Percentiles rank a stretch among this genome's conserved stretches.
Evolutionary conservation across 2,888 invertebrate species (phyloP).

Genomic region (Xanthia togata): DNA sequence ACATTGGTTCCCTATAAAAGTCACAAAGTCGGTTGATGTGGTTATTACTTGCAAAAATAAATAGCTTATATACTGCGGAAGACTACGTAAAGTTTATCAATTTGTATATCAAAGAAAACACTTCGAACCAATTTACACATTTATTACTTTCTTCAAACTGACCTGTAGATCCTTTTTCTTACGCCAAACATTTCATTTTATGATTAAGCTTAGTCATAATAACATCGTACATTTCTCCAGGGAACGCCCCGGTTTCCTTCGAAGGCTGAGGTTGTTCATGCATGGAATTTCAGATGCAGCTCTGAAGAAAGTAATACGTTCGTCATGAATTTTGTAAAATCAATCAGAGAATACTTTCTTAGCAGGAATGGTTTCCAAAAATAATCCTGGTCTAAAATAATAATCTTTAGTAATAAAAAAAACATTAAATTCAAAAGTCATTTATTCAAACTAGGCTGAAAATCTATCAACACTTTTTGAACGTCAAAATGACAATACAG

Average conservation of each 20-base stretch:
- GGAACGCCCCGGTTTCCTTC: slow-evolving; percentile 44
- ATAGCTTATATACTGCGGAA: neutral
- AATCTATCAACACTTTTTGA: no score
- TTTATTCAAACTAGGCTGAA: no score
- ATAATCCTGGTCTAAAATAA: neutral
- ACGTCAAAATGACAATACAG: no score
- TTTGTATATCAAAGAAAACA: slow-evolving; percentile 3
- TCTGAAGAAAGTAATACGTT: slow-evolving; percentile 34
- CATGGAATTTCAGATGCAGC: slow-evolving; percentile 59
- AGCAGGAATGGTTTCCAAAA: neutral
- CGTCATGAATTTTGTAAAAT: slow-evolving; percentile 59
- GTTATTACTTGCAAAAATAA: neutral
- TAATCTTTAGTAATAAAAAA: no score
- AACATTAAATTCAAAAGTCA: no score
- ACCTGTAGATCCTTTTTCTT: slow-evolving; percentile 22
- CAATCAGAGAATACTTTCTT: slow-evolving; percentile 35
- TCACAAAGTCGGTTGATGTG: no score
- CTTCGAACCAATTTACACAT: slow-evolving; percentile 3
- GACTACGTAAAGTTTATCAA: neutral
- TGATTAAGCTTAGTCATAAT: slow-evolving; percentile 56
- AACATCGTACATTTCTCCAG: slow-evolving; percentile 54
- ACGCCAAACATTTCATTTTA: slow-evolving; percentile 49
- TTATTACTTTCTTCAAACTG: slow-evolving; percentile 12
- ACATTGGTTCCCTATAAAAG: neutral
- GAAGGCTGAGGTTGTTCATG: slow-evolving; percentile 56